These are phyloP conservation scores for Ranitomeya variabilis DNA, from an alignment of 2,113 vertebrate species.

Conservation along the genomic window DNA sequence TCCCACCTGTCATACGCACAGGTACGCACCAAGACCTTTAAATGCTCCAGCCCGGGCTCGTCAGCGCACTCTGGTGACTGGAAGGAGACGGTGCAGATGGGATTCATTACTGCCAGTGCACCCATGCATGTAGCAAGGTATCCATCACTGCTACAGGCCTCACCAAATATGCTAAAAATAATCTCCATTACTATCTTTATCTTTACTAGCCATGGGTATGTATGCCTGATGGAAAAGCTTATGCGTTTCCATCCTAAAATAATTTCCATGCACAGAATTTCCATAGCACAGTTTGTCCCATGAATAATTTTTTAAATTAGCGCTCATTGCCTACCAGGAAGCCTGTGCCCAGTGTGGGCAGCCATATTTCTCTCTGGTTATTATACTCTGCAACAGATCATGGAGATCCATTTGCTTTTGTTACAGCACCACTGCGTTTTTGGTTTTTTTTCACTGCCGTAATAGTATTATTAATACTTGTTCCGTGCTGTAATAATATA, in stretches of 20 bases:
- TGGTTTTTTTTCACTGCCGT: too few relatives aligned
- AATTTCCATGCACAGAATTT: not conserved
- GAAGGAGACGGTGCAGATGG: conserved; percentile 21
- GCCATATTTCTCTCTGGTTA: too few relatives aligned
- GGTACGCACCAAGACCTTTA: conserved; percentile 18
- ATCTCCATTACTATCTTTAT: not conserved
- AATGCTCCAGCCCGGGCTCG: conserved; percentile 22
- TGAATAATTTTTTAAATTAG: too few relatives aligned
- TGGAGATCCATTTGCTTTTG: too few relatives aligned
- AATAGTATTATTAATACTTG: too few relatives aligned
- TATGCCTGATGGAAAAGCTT: too few relatives aligned
- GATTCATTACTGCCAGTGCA: not conserved
- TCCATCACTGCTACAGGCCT: not conserved
- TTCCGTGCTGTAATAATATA: too few relatives aligned
- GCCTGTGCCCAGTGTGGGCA: too few relatives aligned
- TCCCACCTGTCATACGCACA: conserved; percentile 54
- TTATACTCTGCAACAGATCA: too few relatives aligned
- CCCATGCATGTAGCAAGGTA: not conserved
- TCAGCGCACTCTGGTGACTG: conserved; percentile 40
- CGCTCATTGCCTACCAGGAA: not conserved
- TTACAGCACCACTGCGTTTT: too few relatives aligned
- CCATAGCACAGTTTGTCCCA: too few relatives aligned
- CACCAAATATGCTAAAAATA: not conserved
- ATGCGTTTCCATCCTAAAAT: not conserved
- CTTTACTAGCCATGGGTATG: not conserved